These are phyloP conservation scores for Noturus placidus DNA, from an alignment of 2,113 vertebrate species.

Conservation along the genomic window DNA sequence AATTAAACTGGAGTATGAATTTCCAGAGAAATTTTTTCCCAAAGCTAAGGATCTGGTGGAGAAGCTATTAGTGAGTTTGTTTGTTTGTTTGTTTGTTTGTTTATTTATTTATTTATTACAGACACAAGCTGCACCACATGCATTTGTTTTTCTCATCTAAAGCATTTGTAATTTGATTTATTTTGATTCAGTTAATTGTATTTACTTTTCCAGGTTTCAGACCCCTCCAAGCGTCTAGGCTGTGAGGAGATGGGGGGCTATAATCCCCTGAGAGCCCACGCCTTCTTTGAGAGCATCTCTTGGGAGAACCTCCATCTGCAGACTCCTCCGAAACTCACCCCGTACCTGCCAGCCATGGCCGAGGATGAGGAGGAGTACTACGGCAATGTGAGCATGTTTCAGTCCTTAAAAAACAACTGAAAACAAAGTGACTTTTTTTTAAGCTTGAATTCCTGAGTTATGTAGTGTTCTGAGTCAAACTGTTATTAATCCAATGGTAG, in stretches of 20 bases:
- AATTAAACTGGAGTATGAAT: slow-evolving; percentile 98
- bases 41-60: slow-evolving; percentile 97
- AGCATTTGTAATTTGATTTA: background rate
- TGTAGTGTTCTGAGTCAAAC: background rate
- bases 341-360: slow-evolving; percentile 96
- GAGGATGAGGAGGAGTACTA: slow-evolving; percentile 98
- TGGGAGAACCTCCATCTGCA: slow-evolving; percentile 92
- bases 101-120: no score
- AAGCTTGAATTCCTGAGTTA: background rate
- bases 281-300: slow-evolving; percentile 89
- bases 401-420: background rate
- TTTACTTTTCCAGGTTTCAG: slow-evolving; percentile 77
- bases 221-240: slow-evolving; percentile 88
- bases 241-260: slow-evolving; percentile 97
- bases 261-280: slow-evolving; percentile 83
- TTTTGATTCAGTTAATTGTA: no score
- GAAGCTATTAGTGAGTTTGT: slow-evolving; percentile 85
- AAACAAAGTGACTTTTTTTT: background rate
- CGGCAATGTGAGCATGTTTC: slow-evolving; percentile 82
- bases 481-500: background rate
- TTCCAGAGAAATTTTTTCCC: slow-evolving; percentile 98
- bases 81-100: background rate
- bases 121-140: background rate
- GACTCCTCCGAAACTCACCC: slow-evolving; percentile 93
- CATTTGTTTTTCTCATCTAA: background rate